Conservation (phyloP, 2,888 invertebrate species). For the Apodemia hepburni region DNA sequence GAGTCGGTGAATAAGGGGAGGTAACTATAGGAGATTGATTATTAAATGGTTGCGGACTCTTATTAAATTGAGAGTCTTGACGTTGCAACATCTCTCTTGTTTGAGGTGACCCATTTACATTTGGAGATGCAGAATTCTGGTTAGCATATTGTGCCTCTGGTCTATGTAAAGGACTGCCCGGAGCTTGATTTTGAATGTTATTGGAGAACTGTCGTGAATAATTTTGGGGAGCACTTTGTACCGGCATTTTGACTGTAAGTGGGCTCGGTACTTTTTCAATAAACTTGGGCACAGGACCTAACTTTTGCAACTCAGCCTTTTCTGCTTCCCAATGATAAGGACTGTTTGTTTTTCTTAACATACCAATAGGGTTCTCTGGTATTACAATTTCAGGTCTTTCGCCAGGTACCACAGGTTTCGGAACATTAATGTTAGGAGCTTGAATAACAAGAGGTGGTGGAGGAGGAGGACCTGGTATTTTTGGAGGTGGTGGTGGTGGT, state of each 20-base stretch:
- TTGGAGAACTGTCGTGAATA: conserved; percentile 50
- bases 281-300: conserved; percentile 71
- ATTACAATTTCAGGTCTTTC: conserved; percentile 88
- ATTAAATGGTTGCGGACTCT: conserved; percentile 69
- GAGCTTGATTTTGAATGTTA: conserved; percentile 51
- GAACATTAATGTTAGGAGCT: conserved; percentile 66
- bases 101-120: conserved; percentile 51
- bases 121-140: conserved; percentile 57
- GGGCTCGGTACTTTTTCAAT: conserved; percentile 71
- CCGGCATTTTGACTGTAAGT: conserved; percentile 67
- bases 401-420: conserved; percentile 76
- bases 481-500: conserved; percentile 69
- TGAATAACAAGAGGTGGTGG: conserved; percentile 81
- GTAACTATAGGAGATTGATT: conserved; percentile 55
- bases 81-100: conserved; percentile 64
- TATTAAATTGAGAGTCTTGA: conserved; percentile 75
- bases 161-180: conserved; percentile 69
- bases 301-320: conserved; percentile 75
- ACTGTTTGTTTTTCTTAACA: conserved; percentile 84
- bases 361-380: conserved; percentile 86
- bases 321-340: conserved; percentile 83
- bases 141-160: conserved; percentile 72
- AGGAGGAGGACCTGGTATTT: conserved; percentile 75
- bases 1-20: conserved; percentile 61
- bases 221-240: conserved; percentile 64